A percentile compares a stretch with the other conserved stretches of the same genome.
These are phyloP conservation scores for Pristionchus fissidentatus DNA, from an alignment of 2,888 invertebrate genomes.

Conservation along the genomic window DNA sequence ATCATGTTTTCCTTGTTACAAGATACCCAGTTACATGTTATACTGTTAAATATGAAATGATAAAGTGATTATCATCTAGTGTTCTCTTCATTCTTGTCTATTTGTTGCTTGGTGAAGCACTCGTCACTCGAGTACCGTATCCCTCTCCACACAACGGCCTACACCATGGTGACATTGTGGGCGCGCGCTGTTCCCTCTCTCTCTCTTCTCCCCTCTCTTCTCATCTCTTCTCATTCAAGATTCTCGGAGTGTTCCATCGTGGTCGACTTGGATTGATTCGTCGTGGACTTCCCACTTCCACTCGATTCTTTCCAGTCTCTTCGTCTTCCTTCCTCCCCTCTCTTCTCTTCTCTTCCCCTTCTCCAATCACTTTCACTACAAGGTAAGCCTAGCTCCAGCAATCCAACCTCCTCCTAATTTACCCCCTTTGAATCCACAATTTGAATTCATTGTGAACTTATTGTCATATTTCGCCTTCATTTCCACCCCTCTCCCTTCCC, in stretches of 20 bases:
- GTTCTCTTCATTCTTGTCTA: not conserved
- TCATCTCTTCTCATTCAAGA: not conserved
- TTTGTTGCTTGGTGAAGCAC: conserved; percentile 4
- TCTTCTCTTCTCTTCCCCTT: not conserved
- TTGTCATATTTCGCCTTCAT: too few relatives aligned
- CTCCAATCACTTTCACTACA: not conserved
- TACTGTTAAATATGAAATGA: not conserved
- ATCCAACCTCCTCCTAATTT: not conserved
- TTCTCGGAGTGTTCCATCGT: conserved; percentile 44
- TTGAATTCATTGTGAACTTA: not conserved
- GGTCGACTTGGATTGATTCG: conserved; percentile 34
- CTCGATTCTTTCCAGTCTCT: not conserved
- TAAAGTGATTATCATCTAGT: not conserved
- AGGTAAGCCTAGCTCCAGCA: conserved; percentile 1
- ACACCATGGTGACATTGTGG: conserved; percentile 34
- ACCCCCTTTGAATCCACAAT: not conserved
- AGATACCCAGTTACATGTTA: not conserved
- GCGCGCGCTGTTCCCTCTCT: not conserved
- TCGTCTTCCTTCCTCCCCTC: not conserved
- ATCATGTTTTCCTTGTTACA: conserved; percentile 27
- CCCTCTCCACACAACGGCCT: not conserved
- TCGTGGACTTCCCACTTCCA: not conserved
- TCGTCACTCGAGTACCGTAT: conserved; percentile 40
- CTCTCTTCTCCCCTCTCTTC: not conserved
- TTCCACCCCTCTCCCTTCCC: not conserved